phyloP scores from a whole-genome alignment of 2,888 invertebrate genomes.

The Brachycybe producta region DNA sequence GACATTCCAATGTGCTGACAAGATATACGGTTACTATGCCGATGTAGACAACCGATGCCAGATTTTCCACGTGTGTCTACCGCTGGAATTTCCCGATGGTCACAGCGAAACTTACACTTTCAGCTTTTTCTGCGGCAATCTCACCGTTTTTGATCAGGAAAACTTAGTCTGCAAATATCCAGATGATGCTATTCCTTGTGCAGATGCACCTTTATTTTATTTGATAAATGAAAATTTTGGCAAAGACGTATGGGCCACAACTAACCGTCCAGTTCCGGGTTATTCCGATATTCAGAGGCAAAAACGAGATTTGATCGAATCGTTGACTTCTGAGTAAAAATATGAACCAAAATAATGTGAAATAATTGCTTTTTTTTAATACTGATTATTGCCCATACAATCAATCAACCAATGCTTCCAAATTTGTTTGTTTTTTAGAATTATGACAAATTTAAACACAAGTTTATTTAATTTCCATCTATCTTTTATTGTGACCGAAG shows the following conservation, averaged over 20 bases:
- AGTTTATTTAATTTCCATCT: too few species aligned
- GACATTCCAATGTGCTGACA: constrained; percentile 14
- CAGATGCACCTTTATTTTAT: constrained; percentile 25
- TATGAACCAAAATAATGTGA: too few species aligned
- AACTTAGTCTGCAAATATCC: constrained; percentile 24
- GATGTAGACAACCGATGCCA: constrained; percentile 15
- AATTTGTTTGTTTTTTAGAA: too few species aligned
- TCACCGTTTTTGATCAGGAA: constrained; percentile 25
- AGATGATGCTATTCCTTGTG: constrained; percentile 24
- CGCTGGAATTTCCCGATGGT: constrained; percentile 12
- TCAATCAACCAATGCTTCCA: too few species aligned
- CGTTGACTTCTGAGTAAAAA: too few species aligned
- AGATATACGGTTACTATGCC: constrained; percentile 17
- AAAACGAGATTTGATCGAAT: too few species aligned
- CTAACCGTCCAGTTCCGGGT: constrained; percentile 16
- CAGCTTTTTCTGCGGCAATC: constrained; percentile 23
- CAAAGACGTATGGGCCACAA: constrained; percentile 18
- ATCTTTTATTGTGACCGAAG: too few species aligned
- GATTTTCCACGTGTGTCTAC: constrained; percentile 17
- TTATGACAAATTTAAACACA: too few species aligned
- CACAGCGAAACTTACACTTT: constrained; percentile 16
- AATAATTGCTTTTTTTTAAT: too few species aligned
- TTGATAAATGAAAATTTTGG: constrained; percentile 25
- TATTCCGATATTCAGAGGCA: constrained; percentile 7
- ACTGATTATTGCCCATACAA: too few species aligned